These are phyloP conservation scores for Pachydiplax longipennis DNA, from an alignment of 2,888 invertebrate species.

Conservation along the genomic window DNA sequence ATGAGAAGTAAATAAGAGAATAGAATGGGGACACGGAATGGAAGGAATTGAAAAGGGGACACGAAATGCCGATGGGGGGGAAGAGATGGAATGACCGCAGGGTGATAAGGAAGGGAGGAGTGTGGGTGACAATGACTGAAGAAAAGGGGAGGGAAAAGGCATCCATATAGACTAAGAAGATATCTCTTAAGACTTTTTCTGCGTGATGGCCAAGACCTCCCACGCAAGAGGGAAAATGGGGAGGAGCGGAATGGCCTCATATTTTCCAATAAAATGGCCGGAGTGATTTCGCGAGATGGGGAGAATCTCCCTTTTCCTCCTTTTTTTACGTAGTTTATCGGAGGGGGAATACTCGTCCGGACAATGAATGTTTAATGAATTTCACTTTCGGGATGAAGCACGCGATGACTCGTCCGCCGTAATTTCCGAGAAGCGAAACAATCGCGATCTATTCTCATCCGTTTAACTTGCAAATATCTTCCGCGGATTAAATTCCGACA, in stretches of 20 bases:
- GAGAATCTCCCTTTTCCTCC: not conserved
- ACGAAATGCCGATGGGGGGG: too few species aligned
- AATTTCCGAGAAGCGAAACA: too few species aligned
- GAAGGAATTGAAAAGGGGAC: too few species aligned
- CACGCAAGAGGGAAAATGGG: not conserved
- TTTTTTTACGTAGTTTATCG: not conserved
- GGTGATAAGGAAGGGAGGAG: not conserved
- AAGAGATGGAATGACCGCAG: not conserved
- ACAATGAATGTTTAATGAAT: not conserved
- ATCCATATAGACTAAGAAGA: not conserved
- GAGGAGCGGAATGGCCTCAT: not conserved
- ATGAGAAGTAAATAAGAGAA: not conserved
- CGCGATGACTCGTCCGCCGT: not conserved
- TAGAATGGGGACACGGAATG: not conserved
- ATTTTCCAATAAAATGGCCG: not conserved
- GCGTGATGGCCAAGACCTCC: not conserved
- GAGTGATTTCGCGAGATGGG: not conserved
- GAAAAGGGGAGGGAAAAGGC: not conserved
- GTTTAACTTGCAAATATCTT: not conserved
- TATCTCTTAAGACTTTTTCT: not conserved
- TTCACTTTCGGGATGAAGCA: not conserved
- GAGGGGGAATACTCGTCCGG: not conserved
- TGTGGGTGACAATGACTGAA: not conserved
- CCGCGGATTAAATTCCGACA: not conserved
- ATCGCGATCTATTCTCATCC: too few species aligned